A percentile compares a stretch with the other conserved stretches of the same genome.
Conservation (phyloP, 2,797 vertebrate genomes). For the Poeciliopsis presidionis region DNA sequence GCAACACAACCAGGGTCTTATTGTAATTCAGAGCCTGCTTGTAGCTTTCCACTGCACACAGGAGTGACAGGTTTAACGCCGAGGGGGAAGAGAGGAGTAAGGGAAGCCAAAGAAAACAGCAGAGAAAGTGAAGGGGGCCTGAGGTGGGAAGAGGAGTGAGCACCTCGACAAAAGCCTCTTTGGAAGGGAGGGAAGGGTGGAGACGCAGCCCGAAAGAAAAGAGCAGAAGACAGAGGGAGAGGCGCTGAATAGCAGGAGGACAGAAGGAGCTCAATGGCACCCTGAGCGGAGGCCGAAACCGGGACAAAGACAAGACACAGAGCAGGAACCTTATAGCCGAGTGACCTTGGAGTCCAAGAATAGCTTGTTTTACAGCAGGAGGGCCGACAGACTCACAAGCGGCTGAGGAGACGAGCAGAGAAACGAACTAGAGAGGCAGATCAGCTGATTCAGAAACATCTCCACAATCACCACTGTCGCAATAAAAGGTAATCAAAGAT, state of each 20-base stretch:
- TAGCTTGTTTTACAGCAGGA: conserved; percentile 31
- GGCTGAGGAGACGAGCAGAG: background rate
- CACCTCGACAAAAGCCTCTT: conserved; percentile 41
- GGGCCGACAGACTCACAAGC: conserved; percentile 15
- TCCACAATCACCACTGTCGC: background rate
- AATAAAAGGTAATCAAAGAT: background rate
- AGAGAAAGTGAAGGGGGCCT: conserved; percentile 46
- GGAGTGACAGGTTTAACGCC: conserved; percentile 88
- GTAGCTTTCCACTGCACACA: conserved; percentile 86
- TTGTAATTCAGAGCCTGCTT: conserved; percentile 90
- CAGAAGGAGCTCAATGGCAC: conserved; percentile 31
- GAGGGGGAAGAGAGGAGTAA: conserved; percentile 60
- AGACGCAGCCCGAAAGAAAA: conserved; percentile 34
- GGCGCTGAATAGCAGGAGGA: conserved; percentile 28
- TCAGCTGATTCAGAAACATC: background rate
- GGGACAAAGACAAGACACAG: conserved; percentile 35
- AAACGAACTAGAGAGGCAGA: background rate
- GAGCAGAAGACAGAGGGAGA: conserved; percentile 30
- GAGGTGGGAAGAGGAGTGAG: conserved; percentile 60
- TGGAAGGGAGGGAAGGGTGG: conserved; percentile 35
- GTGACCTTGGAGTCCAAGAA: conserved; percentile 64
- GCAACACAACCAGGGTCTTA: conserved; percentile 86
- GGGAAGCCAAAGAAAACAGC: conserved; percentile 33
- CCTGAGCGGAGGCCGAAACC: conserved; percentile 36
- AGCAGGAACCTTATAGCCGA: conserved; percentile 37